Evolutionary conservation across 2,888 invertebrate genomes (phyloP), one percentile per base, ranked within the genome.

Genomic region (Oxycera nigricornis): DNA sequence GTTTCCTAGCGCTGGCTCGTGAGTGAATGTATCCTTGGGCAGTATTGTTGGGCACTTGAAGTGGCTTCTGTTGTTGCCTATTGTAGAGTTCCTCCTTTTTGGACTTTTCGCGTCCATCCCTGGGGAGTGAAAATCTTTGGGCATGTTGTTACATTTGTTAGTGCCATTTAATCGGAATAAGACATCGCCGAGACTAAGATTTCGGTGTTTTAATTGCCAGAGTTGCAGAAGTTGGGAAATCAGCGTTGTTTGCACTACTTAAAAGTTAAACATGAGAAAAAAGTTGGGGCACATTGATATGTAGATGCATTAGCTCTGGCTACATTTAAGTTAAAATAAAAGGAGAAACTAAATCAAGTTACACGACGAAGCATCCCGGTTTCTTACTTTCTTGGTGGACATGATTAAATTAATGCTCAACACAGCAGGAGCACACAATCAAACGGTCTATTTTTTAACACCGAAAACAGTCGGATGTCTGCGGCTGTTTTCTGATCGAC

Each of bases 1-100:
- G 79, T 78, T 78, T 79, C 77, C 76, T 73, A 50, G 20, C 55
- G 55, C 22, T 70, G 55, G 31, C 52, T 70, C 52, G n/a, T 65
- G 65, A 20, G 24, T 65, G 57, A 65, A 76, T 73, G 65, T 73
- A 73, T 59, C 72, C 74, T 50, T 61, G 65, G 67, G 74, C 72
- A 55, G 61, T 50, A 52, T 72, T 74, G 68, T 75, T 73, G 65
- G 76, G 76, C 74, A 76, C 76, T 76, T 74, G 41, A 74, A 74
- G 67, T 76, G 76, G 72, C 61, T 72, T 20, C 57, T 59, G 74
- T 72, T 74, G 72, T 74, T 76, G 57, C 74, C 73, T 75, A 70
- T 73, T 73, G 70, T 75, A 72, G 52, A 75, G 72, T 70, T 73
- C 72, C 52, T 55, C 55, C 30, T 31, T 41, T 22, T 39, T 30